A percentile compares a stretch with the other conserved stretches of the same genome.
Conservation (phyloP, 2,113 vertebrate genomes). For the Nestor notabilis region DNA sequence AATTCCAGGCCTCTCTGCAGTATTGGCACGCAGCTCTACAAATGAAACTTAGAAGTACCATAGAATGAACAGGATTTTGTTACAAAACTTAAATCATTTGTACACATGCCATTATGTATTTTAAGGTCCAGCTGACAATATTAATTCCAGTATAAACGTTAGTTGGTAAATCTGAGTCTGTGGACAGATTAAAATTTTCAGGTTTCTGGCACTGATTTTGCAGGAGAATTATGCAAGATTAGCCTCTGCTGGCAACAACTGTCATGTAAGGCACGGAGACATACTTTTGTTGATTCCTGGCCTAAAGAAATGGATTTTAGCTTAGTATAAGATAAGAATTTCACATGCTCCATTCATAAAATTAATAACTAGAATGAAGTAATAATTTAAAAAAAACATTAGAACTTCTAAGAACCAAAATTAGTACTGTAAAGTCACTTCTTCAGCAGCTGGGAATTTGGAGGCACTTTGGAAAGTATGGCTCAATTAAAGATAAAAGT, state of each 20-base stretch:
- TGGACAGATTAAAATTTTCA: not conserved
- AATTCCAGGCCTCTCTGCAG: not conserved
- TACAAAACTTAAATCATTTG: not conserved
- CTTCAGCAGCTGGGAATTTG: not conserved
- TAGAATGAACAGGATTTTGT: not conserved
- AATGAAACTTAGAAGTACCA: not conserved
- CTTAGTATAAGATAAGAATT: not conserved
- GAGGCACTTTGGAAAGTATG: not conserved
- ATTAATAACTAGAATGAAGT: conserved; percentile 24
- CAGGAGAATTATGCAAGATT: not conserved
- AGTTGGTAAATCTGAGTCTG: not conserved
- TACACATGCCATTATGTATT: not conserved
- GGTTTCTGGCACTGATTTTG: not conserved
- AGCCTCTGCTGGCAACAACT: not conserved
- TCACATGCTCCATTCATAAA: not conserved
- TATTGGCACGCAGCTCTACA: not conserved
- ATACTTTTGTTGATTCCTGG: not conserved
- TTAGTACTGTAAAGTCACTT: not conserved
- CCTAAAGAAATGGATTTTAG: not conserved
- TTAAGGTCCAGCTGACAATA: not conserved
- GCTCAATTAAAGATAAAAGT: not conserved
- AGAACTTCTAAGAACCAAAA: not conserved
- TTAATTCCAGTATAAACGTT: not conserved
- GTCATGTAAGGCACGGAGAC: not conserved
- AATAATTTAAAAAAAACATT: conserved; percentile 4